Base-by-base conservation (phyloP, 1,140 invertebrate species). In the Psix sp. region DNA sequence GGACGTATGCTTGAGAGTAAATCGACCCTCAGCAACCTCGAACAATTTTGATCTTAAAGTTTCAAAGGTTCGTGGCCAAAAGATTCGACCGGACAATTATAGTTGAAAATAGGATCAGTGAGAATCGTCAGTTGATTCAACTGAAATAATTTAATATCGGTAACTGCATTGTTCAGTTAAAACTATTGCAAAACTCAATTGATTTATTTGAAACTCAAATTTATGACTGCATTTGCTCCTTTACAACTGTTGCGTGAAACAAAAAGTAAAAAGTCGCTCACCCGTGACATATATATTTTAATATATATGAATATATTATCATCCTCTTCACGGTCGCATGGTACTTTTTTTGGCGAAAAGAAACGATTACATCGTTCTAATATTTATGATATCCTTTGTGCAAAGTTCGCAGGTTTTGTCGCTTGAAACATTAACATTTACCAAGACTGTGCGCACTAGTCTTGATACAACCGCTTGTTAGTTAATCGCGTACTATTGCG, bases 111-210 rank as follows among this genome's bases (percentile, higher is more conserved):
- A 38, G 39, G 21, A 72, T 65, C 52, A 52, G 45, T 33, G 42
- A 45, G 49, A 45, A 45, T 72, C 51, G 57, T 71, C 59, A 57
- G 51, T 71, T 63, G 57, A 71, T 63, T 71, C 67, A 63, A 51
- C 36, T 49, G 51, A 71, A 63, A 71, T 48, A 71, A 62, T 63
- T 71, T 71, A 57, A 71, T 63, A 71, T 60, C 67, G 49, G 26
- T 49, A 42, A 56, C 49, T 71, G 42, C 56, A 56, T 62, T 71
- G 57, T 63, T 71, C 56, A 45, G 31, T 20, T 20, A 54, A 59
- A 63, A 63, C 67, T 57, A 71, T 71, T 71, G 67, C 63, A 56
- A 57, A 71, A 71, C 67, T 63, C 51, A 57, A 63, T 63, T 63
- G 57, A 71, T 71, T 63, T 51, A 63, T 71, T 71, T 57, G 42